Evolutionary conservation across 2,888 invertebrate genomes (phyloP).

Genomic region (Lottia gigantea): DNA sequence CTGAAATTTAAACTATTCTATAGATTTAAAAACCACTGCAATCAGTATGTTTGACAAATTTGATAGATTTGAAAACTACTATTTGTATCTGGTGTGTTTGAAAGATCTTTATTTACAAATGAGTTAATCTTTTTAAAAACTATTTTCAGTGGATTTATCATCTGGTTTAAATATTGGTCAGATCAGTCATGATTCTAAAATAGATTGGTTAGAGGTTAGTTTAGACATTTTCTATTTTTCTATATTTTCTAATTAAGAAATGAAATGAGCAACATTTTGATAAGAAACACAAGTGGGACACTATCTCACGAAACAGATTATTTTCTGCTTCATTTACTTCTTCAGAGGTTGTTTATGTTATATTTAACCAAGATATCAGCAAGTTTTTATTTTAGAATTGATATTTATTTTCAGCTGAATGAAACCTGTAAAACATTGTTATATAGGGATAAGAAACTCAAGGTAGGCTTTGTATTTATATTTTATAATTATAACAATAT

Average conservation of each 20-base stretch:
- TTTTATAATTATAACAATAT: too few species aligned
- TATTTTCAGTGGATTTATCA: conserved; percentile 72
- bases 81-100: conserved; percentile 75
- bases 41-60: conserved; percentile 79
- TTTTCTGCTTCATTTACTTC: too few species aligned
- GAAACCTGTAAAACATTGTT: conserved; percentile 92
- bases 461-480: conserved; percentile 71
- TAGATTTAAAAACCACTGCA: conserved; percentile 94
- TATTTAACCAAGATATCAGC: neutral
- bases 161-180: conserved; percentile 77
- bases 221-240: too few species aligned
- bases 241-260: too few species aligned
- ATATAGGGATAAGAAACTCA: conserved; percentile 86
- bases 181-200: conserved; percentile 89
- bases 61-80: conserved; percentile 93
- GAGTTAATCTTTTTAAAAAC: neutral
- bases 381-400: neutral
- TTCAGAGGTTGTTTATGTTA: neutral
- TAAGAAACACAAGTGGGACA: too few species aligned
- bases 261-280: too few species aligned
- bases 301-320: too few species aligned
- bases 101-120: neutral
- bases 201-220: conserved; percentile 90
- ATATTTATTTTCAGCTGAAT: conserved; percentile 73
- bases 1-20: conserved; percentile 79